phyloP scores from a whole-genome alignment of 2,113 vertebrate species.

The Rhinichthys klamathensis region DNA sequence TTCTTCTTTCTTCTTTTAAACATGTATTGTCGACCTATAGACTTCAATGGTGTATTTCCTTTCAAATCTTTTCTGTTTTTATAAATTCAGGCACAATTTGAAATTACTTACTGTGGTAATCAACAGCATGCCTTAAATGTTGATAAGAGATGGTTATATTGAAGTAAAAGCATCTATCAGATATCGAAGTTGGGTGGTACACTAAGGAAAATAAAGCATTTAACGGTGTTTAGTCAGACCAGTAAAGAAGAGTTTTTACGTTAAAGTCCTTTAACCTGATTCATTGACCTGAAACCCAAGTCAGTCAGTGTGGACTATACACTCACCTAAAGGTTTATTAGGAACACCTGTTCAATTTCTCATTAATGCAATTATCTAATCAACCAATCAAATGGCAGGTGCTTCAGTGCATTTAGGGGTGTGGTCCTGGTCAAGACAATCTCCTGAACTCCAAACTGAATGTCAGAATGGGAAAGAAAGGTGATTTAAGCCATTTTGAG shows the following conservation, averaged over 20 bases:
- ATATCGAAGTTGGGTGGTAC: neutral
- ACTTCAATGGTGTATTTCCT: neutral
- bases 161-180: neutral
- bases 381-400: too few relatives aligned
- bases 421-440: too few relatives aligned
- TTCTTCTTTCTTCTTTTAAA: neutral
- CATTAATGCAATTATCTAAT: too few relatives aligned
- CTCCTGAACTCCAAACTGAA: too few relatives aligned
- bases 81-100: neutral
- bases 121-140: neutral
- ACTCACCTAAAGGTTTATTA: too few relatives aligned
- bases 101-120: neutral
- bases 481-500: too few relatives aligned
- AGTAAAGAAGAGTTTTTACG: neutral
- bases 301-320: neutral
- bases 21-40: neutral
- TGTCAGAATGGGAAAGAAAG: too few relatives aligned
- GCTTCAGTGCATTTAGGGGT: too few relatives aligned
- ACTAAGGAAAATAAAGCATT: neutral
- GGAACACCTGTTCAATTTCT: too few relatives aligned
- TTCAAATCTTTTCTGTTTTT: neutral
- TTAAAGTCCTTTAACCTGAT: neutral
- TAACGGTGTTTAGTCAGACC: neutral
- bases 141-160: neutral
- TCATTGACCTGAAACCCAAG: neutral